A percentile compares a stretch with the other conserved stretches of the same genome.
phyloP scores from a whole-genome alignment of 2,888 invertebrate species.

The Galerucella nymphaeae region DNA sequence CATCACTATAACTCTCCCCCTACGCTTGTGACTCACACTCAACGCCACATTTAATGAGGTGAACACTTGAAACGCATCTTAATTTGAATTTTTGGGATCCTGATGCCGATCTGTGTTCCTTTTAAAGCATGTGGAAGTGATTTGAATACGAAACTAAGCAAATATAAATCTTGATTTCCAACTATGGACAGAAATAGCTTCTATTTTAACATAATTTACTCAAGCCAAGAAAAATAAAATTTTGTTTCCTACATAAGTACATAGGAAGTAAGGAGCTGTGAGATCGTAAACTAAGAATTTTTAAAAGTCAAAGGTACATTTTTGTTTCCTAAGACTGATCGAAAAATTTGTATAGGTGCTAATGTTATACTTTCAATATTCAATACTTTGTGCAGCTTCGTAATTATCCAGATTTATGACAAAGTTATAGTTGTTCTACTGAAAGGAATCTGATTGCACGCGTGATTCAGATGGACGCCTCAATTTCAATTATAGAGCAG shows the following conservation, averaged over 20 bases:
- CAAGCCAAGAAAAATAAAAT: too few relatives aligned
- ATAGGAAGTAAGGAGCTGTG: too few relatives aligned
- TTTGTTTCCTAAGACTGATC: too few relatives aligned
- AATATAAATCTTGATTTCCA: not conserved
- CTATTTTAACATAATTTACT: too few relatives aligned
- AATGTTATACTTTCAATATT: too few relatives aligned
- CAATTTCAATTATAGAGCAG: constrained; percentile 37
- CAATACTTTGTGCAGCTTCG: too few relatives aligned
- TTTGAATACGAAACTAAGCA: not conserved
- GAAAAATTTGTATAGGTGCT: too few relatives aligned
- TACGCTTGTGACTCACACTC: constrained; percentile 7
- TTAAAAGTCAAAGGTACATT: too few relatives aligned
- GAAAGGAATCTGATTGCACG: too few relatives aligned
- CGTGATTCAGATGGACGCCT: constrained; percentile 22
- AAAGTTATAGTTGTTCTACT: not conserved
- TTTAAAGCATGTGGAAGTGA: not conserved
- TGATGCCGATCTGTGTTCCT: not conserved
- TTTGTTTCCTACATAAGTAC: too few relatives aligned
- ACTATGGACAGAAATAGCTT: not conserved
- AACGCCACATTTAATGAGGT: constrained; percentile 3
- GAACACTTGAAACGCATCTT: constrained; percentile 3
- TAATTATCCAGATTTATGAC: too few relatives aligned
- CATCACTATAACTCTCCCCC: constrained; percentile 8
- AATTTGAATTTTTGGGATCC: not conserved
- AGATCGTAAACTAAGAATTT: too few relatives aligned